phyloP scores from a whole-genome alignment of 2,113 vertebrate species.

The Heterochromis multidens region DNA sequence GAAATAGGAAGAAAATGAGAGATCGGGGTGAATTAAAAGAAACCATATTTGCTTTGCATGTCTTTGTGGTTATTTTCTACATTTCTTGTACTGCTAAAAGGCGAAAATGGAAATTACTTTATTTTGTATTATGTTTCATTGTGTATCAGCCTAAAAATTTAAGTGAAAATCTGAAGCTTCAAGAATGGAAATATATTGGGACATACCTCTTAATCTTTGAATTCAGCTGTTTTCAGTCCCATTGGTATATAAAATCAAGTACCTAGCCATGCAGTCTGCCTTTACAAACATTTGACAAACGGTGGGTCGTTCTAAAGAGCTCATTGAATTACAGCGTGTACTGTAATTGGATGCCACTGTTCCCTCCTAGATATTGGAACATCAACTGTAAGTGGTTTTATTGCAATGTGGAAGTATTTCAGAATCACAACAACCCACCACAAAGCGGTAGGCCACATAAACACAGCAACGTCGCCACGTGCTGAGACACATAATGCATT shows the following conservation, averaged over 20 bases:
- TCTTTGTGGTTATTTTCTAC: too few species aligned
- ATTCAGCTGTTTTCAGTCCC: too few species aligned
- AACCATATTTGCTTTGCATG: not conserved
- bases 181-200: too few species aligned
- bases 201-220: too few species aligned
- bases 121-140: too few species aligned
- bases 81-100: too few species aligned
- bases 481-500: too few species aligned
- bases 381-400: not conserved
- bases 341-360: fast-evolving
- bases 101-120: too few species aligned
- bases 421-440: not conserved
- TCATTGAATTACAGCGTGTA: not conserved
- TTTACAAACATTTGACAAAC: not conserved
- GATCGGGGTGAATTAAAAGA: not conserved
- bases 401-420: not conserved
- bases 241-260: not conserved
- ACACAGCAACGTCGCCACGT: too few species aligned
- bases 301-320: not conserved
- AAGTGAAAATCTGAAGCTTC: too few species aligned
- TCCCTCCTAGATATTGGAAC: not conserved
- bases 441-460: too few species aligned
- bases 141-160: too few species aligned
- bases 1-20: not conserved
- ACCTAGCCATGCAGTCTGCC: not conserved